Conservation (phyloP, 2,797 vertebrate species). For the Clarias fuscus region DNA sequence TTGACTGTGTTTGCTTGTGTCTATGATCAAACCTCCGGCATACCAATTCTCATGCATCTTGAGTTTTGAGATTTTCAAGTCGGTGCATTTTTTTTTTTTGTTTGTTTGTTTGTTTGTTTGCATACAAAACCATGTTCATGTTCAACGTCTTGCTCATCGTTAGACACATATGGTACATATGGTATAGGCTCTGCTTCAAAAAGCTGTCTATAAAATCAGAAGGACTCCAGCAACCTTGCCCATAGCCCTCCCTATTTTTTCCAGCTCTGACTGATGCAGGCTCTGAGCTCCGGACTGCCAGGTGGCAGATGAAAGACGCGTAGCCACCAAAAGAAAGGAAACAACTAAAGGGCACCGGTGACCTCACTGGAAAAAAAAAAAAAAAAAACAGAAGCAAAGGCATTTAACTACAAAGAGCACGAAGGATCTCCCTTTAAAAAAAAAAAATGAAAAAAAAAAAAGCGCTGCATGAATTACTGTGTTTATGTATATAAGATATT, state of each 20-base stretch:
- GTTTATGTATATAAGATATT: constrained; percentile 33
- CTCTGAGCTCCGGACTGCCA: constrained; percentile 31
- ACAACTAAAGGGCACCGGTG: constrained; percentile 26
- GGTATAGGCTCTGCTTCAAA: not conserved
- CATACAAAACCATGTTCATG: not conserved
- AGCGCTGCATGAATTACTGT: constrained; percentile 14
- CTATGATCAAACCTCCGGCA: not conserved
- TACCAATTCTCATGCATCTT: not conserved
- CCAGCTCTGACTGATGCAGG: constrained; percentile 38
- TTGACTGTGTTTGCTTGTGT: not conserved
- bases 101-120: not conserved
- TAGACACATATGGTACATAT: not conserved
- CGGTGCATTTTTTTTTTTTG: not conserved
- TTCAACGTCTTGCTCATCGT: not conserved
- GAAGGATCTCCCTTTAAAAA: not conserved
- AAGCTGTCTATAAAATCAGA: not conserved
- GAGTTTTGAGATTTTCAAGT: not conserved
- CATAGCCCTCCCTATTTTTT: constrained; percentile 35
- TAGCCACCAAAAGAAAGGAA: constrained; percentile 37
- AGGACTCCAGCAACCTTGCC: not conserved
- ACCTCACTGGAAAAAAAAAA: constrained; percentile 17
- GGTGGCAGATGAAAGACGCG: constrained; percentile 49
- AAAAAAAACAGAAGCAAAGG: constrained; percentile 19
- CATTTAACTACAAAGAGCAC: constrained; percentile 32
- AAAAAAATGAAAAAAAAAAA: not conserved